Conservation (phyloP, 2,797 vertebrate genomes). For the Chelon auratus region DNA sequence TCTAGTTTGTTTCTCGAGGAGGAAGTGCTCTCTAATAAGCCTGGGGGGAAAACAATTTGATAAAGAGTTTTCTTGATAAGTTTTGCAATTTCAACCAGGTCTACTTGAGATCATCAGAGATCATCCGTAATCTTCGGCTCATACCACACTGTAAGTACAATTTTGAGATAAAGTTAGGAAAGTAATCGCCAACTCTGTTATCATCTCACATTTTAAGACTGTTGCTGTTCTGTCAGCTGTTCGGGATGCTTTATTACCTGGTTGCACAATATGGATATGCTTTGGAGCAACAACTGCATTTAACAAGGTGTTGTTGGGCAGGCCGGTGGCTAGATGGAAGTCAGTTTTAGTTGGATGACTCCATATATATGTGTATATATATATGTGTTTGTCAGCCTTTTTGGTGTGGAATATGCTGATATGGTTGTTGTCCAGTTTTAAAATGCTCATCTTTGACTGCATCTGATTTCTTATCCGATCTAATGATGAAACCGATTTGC, state of each 20-base stretch:
- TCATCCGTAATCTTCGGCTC: background rate
- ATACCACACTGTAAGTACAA: slow-evolving; percentile 8
- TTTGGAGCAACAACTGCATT: no score
- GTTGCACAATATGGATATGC: no score
- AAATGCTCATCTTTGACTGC: no score
- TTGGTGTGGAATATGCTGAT: no score
- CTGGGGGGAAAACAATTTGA: background rate
- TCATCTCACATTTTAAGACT: background rate
- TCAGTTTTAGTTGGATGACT: no score
- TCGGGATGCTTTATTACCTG: background rate
- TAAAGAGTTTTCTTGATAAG: background rate
- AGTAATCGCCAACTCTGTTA: background rate
- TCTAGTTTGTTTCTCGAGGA: background rate
- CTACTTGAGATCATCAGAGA: background rate
- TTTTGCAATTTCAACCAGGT: background rate
- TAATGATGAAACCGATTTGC: no score
- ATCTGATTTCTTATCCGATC: no score
- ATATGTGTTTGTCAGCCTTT: no score
- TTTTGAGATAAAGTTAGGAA: background rate
- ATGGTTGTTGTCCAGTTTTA: no score
- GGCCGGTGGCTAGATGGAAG: no score
- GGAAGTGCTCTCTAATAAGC: background rate
- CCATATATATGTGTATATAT: no score
- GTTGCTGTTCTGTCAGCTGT: background rate
- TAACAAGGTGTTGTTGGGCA: no score